These are phyloP conservation scores for Lamellibrachia columna DNA, from an alignment of 2,888 invertebrate genomes.

Conservation along the genomic window DNA sequence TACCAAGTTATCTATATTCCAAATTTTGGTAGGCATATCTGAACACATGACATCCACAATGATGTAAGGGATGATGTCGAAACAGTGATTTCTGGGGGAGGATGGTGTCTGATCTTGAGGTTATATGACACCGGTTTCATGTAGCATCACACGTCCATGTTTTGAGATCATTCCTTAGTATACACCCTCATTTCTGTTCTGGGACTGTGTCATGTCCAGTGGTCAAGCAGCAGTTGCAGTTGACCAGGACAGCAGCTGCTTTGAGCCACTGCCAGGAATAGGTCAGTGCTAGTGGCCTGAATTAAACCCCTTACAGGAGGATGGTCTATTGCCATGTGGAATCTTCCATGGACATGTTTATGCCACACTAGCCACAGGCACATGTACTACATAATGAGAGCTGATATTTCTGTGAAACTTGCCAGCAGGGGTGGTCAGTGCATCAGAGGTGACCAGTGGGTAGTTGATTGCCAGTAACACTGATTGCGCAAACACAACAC, in stretches of 20 bases:
- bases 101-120: neutral
- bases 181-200: neutral
- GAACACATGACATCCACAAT: no score
- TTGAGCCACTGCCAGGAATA: slow-evolving; percentile 10
- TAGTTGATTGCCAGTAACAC: neutral
- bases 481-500: neutral
- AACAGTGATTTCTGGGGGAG: neutral
- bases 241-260: neutral
- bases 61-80: neutral
- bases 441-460: neutral
- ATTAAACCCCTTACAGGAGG: neutral
- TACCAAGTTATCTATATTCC: no score
- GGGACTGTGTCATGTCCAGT: neutral
- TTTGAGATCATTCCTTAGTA: neutral
- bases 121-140: neutral
- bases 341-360: slow-evolving; percentile 16
- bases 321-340: neutral
- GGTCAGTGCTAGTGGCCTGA: neutral
- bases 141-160: neutral
- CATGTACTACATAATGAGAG: neutral
- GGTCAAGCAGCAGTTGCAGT: neutral
- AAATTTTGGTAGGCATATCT: no score
- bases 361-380: neutral
- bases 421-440: neutral
- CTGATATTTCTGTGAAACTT: neutral